phyloP scores from a whole-genome alignment of 2,888 invertebrate genomes.

The Cephus rjabovi region DNA sequence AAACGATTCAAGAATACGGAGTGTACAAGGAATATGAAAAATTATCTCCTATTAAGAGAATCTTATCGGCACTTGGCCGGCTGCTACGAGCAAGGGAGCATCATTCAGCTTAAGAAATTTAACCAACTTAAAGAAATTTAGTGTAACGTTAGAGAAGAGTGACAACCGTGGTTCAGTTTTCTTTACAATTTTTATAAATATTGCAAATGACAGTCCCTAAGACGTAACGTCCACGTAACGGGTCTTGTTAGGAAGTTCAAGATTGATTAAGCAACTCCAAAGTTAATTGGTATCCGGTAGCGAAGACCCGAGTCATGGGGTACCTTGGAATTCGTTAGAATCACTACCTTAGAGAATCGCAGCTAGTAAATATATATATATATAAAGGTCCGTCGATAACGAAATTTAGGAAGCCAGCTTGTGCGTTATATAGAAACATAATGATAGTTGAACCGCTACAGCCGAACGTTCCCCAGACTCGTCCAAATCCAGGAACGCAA shows the following conservation, averaged over 20 bases:
- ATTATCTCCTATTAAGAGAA: not conserved
- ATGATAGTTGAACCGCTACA: not conserved
- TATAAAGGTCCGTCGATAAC: not conserved
- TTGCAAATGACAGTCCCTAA: not conserved
- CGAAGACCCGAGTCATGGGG: not conserved
- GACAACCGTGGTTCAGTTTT: not conserved
- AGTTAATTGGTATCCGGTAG: not conserved
- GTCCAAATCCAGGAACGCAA: not conserved
- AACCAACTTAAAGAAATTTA: not conserved
- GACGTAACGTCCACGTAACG: not conserved
- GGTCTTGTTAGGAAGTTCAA: not conserved
- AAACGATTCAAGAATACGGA: not conserved
- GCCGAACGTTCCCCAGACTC: not conserved
- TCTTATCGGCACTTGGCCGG: not conserved
- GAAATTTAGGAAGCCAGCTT: not conserved
- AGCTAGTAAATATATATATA: no score
- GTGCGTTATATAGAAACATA: not conserved
- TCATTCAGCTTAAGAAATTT: no score
- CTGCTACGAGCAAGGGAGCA: not conserved
- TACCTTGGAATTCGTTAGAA: not conserved
- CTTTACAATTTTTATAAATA: not conserved
- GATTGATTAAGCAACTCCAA: not conserved
- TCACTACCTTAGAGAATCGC: not conserved
- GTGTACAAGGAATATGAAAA: not conserved
- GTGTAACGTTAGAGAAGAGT: not conserved